A percentile compares a stretch with the other conserved stretches of the same genome.
Conservation (phyloP, 2,797 vertebrate species). For the Dromococcyx pavoninus region DNA sequence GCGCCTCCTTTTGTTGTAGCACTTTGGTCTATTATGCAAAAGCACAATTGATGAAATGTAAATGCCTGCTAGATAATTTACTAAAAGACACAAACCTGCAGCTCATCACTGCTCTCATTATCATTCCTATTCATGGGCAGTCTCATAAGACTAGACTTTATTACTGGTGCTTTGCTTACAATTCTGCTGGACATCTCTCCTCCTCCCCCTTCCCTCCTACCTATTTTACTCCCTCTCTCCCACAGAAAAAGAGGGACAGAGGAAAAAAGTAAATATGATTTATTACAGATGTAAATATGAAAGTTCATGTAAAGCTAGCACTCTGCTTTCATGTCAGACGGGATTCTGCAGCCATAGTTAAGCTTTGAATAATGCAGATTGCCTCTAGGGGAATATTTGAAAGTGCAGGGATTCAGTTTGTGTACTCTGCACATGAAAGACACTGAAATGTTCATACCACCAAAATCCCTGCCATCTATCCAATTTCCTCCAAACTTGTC, state of each 20-base stretch:
- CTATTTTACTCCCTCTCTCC: constrained; percentile 10
- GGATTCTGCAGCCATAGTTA: constrained; percentile 61
- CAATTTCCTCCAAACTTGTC: constrained; percentile 57
- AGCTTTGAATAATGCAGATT: constrained; percentile 69
- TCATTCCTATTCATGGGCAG: constrained; percentile 50
- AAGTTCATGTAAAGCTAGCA: constrained; percentile 53
- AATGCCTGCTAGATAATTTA: constrained; percentile 51
- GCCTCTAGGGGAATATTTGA: constrained; percentile 63
- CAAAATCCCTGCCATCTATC: constrained; percentile 39
- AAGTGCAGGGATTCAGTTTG: constrained; percentile 59
- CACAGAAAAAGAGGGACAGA: neutral
- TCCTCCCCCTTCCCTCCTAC: constrained; percentile 39
- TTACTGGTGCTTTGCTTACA: constrained; percentile 34
- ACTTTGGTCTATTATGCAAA: constrained; percentile 19
- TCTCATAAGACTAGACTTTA: constrained; percentile 37
- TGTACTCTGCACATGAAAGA: constrained; percentile 65
- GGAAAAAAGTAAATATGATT: constrained; percentile 40
- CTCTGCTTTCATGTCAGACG: constrained; percentile 61
- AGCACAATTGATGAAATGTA: constrained; percentile 58
- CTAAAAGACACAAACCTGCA: constrained; percentile 59
- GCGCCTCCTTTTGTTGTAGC: constrained; percentile 30
- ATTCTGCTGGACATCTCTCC: constrained; percentile 31
- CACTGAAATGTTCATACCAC: constrained; percentile 33
- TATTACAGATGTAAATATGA: constrained; percentile 53
- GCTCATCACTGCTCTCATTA: constrained; percentile 51